phyloP scores from a whole-genome alignment of 2,888 invertebrate species.

The Heliconius sara region DNA sequence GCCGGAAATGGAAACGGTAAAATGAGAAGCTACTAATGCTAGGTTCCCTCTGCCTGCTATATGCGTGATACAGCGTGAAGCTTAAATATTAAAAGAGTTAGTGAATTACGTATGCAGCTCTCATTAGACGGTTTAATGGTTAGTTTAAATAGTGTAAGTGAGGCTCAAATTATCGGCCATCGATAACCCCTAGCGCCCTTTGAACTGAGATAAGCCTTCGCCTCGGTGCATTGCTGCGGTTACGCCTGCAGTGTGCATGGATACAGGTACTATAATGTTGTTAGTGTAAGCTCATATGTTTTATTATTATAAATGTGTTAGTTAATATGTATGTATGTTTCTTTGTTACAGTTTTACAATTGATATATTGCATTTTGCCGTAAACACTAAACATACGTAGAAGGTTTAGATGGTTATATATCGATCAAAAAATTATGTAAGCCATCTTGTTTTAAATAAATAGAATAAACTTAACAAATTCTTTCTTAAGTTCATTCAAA shows the following conservation, averaged over 20 bases:
- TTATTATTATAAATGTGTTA: neutral
- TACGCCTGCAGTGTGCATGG: slow-evolving; percentile 37
- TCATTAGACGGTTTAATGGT: slow-evolving; percentile 41
- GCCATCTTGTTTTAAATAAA: too few species aligned
- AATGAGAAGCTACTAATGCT: neutral
- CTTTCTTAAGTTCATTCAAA: too few species aligned
- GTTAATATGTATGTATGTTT: neutral
- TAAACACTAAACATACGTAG: neutral
- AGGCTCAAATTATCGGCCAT: slow-evolving; percentile 63
- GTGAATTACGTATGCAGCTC: slow-evolving; percentile 8
- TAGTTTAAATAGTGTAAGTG: slow-evolving; percentile 55
- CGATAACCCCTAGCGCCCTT: slow-evolving; percentile 70
- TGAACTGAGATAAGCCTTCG: slow-evolving; percentile 63
- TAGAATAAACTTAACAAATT: too few species aligned
- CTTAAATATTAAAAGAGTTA: neutral
- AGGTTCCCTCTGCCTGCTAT: neutral
- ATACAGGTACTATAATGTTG: slow-evolving; percentile 21
- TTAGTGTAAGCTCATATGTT: neutral
- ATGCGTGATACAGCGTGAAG: neutral
- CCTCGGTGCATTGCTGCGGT: slow-evolving; percentile 38
- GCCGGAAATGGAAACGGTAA: neutral
- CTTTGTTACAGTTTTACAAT: neutral
- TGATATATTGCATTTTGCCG: neutral
- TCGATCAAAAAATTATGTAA: too few species aligned
- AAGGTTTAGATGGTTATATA: too few species aligned